These are phyloP conservation scores for Pardosa pseudoannulata DNA, from an alignment of 2,888 invertebrate species.

Conservation along the genomic window DNA sequence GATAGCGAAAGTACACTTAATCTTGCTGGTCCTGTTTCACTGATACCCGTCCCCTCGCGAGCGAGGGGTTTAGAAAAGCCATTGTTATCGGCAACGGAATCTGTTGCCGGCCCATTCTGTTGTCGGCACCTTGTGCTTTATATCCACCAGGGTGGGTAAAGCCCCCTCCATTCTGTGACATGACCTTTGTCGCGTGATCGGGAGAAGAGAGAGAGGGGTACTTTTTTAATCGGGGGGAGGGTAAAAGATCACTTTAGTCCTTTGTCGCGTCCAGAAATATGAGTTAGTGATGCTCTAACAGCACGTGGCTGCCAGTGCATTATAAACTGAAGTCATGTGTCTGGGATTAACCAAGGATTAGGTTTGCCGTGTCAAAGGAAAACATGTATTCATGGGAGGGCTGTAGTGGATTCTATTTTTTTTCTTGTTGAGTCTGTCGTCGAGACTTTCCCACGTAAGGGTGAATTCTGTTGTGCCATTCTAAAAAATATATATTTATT, in stretches of 20 bases:
- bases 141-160: too few species aligned
- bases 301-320: neutral
- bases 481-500: too few species aligned
- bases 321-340: neutral
- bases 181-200: neutral
- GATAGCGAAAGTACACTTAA: too few species aligned
- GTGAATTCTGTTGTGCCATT: too few species aligned
- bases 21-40: too few species aligned
- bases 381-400: too few species aligned
- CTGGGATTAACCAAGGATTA: neutral
- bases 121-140: conserved; percentile 67
- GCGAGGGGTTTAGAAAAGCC: too few species aligned
- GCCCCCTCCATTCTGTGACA: conserved; percentile 36
- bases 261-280: neutral
- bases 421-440: too few species aligned
- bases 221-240: neutral
- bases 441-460: too few species aligned
- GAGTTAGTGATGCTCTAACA: conserved; percentile 3
- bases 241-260: conserved; percentile 41
- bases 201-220: neutral
- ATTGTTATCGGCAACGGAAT: conserved; percentile 6
- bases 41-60: too few species aligned
- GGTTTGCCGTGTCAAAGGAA: neutral
- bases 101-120: conserved; percentile 66
- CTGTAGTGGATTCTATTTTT: too few species aligned